Base-by-base conservation (phyloP, 2,888 invertebrate species). In the Craniophora ligustri region DNA sequence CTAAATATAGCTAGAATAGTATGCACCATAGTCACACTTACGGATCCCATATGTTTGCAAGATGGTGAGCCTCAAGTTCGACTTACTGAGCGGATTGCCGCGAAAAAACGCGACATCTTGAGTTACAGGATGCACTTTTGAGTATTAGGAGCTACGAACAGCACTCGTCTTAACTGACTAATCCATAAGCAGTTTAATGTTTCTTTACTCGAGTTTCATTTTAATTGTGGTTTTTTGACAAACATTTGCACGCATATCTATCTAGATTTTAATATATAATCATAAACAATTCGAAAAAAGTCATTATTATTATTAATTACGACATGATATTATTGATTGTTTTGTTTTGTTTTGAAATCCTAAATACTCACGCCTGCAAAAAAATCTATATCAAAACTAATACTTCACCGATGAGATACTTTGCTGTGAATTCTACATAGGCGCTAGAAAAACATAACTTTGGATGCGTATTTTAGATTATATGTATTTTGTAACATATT, bases 111-210 rank as follows among this genome's bases (percentile, higher is more conserved):
- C 67, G 73, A 79, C 87, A 83, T 89, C 91, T 93, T 89, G 80
- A 73, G 81, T 93, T 92, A 93, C 92, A 92, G 92, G 92, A 92
- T 91, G 88, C 86, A 84, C 84, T 89, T 81, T 83, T 60, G 75
- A 75, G 80, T 77, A 84, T 87, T 84, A 85, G 79, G 79, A 77
- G 74, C 67, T 62, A 55, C 49, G n/a, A n/a, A n/a, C n/a, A n/a
- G n/a, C n/a, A 58, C 61, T 65, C 67, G 54, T 41, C 45, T 72
- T 67, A 68, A 63, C 46, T 61, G 59, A 62, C 59, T 78, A 79
- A 84, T 79, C 78, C 78, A 67, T 44, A 71, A 44, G 54, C 57
- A 76, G 79, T 75, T 66, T 83, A 76, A 67, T 61, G 67, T 82
- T 79, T 77, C 79, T 60, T 51, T 67, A n/a, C 65, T 66, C 62